phyloP scores from a whole-genome alignment of 1,140 invertebrate species.

The Musca vetustissima region DNA sequence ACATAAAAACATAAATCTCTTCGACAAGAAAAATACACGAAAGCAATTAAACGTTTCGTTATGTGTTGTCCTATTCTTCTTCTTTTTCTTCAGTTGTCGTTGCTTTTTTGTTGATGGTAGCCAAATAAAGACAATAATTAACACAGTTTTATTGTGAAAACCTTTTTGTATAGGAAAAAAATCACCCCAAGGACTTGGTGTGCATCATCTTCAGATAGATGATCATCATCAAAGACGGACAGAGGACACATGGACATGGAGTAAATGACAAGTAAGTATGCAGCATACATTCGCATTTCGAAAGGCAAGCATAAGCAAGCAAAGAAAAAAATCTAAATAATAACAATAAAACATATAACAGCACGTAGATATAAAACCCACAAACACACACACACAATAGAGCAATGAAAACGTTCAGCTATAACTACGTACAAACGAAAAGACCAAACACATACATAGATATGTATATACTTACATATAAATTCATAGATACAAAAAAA shows the following conservation, averaged over 20 bases:
- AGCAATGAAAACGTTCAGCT: background rate
- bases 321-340: no score
- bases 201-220: slow-evolving; percentile 19
- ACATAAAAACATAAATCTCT: slow-evolving; percentile 16
- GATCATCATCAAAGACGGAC: slow-evolving; percentile 15
- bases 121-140: slow-evolving; percentile 21
- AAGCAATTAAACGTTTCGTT: slow-evolving; percentile 6
- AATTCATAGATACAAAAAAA: background rate
- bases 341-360: no score
- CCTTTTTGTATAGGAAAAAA: slow-evolving; percentile 12
- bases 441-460: background rate
- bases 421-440: no score
- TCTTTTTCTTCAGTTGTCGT: no score
- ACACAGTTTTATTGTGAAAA: slow-evolving; percentile 24
- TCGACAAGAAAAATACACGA: background rate
- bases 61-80: no score
- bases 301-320: no score
- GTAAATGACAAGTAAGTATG: no score
- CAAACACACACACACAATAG: background rate
- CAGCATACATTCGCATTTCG: background rate
- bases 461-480: background rate
- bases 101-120: no score
- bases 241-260: no score
- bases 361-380: background rate
- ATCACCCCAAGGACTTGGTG: slow-evolving; percentile 20